Evolutionary conservation across 2,888 invertebrate species (phyloP).

Genomic region (Geophilus truncorum): DNA sequence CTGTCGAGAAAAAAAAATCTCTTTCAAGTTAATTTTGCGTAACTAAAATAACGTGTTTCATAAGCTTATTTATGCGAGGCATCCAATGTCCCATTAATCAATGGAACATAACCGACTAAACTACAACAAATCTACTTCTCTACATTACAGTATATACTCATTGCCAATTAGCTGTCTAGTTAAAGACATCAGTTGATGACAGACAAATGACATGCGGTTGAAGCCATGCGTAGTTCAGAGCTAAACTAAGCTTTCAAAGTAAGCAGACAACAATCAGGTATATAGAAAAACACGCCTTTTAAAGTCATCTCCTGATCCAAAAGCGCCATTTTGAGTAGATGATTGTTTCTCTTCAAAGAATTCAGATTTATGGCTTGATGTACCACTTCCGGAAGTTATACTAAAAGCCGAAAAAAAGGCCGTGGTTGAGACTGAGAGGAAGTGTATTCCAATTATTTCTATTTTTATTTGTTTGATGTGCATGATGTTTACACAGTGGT

Average conservation of each 20-base stretch:
- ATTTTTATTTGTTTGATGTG: background rate
- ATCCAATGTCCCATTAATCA: too few species aligned
- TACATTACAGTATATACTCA: too few species aligned
- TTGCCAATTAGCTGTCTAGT: too few species aligned
- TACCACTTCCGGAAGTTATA: background rate
- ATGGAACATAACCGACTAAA: too few species aligned
- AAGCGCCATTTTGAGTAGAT: background rate
- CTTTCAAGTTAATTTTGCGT: too few species aligned
- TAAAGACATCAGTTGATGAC: background rate
- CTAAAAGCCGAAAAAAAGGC: background rate
- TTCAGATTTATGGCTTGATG: background rate
- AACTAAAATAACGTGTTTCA: too few species aligned
- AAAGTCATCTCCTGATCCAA: background rate
- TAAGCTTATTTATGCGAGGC: too few species aligned
- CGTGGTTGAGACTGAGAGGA: background rate
- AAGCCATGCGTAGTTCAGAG: background rate
- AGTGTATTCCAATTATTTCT: background rate
- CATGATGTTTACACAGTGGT: background rate
- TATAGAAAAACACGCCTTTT: background rate
- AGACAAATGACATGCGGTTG: background rate
- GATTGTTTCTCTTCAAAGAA: background rate
- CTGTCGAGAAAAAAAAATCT: too few species aligned
- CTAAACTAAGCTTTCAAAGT: background rate
- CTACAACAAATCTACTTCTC: background rate
- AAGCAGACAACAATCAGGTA: background rate